Conservation (phyloP, 2,113 vertebrate genomes). For the Dasypus novemcinctus region DNA sequence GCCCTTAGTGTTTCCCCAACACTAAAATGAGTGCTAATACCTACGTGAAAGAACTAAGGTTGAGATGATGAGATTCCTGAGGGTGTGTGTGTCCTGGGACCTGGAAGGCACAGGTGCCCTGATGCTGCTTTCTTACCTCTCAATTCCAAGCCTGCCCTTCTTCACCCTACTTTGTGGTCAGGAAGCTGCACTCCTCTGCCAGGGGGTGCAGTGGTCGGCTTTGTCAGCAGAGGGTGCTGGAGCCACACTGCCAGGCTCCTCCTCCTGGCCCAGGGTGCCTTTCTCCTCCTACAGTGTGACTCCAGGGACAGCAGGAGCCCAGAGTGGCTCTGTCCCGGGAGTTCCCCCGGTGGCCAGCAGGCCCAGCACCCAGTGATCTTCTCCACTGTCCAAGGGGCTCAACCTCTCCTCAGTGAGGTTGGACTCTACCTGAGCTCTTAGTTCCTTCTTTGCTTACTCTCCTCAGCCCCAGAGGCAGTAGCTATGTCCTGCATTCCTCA, state of each 20-base stretch:
- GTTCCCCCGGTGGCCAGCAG: not conserved
- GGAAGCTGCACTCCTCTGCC: not conserved
- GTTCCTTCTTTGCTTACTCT: not conserved
- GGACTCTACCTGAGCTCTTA: not conserved
- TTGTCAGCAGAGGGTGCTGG: no score
- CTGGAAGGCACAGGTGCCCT: not conserved
- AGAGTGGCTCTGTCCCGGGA: not conserved
- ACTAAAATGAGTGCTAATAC: not conserved
- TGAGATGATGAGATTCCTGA: not conserved
- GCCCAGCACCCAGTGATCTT: not conserved
- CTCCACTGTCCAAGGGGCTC: not conserved
- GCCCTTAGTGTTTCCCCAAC: no score
- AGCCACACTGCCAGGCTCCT: no score
- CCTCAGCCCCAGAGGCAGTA: not conserved
- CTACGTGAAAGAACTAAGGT: not conserved
- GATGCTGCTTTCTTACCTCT: not conserved
- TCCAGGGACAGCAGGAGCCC: slow-evolving; percentile 22
- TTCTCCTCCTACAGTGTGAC: no score
- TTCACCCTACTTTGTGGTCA: not conserved
- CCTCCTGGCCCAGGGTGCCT: no score
- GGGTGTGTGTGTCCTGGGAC: not conserved
- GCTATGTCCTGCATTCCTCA: not conserved
- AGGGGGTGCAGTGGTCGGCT: not conserved
- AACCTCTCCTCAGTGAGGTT: not conserved
- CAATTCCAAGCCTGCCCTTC: not conserved